Evolutionary conservation across 2,888 invertebrate species (phyloP), one percentile per base, ranked within the genome.

Genomic region (Eucera pruinosa): DNA sequence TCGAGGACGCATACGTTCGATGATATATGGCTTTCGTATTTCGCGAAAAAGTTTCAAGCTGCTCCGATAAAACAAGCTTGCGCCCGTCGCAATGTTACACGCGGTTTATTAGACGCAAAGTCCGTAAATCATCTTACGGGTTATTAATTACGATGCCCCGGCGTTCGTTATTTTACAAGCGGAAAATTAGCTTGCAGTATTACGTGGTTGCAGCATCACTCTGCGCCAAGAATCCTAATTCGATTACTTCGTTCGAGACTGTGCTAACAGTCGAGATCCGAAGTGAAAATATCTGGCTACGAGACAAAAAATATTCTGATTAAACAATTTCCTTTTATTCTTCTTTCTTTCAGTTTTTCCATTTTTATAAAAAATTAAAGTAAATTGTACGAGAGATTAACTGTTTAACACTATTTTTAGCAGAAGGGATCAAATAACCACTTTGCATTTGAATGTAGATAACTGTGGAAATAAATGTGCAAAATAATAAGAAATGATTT

Each of bases 111-210:
- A 72, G 72, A 72, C 68, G 23, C 58, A 45, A 65, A 79, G 72
- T 79, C 33, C 72, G 79, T 79, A 78, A 67, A 79, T 79, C 79
- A 79, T 78, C 72, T 78, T 78, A 79, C 61, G 79, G 78, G 68
- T 68, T 79, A 79, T 79, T 79, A 79, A 79, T 73, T 79, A 78
- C 68, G 79, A 79, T 79, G 65, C 68, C n/a, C n/a, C 58, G 41
- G 54, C 50, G 39, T 66, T 58, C 64, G 68, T 68, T 79, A 68
- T 67, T 68, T 78, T 70, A 66, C 73, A 65, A 66, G 66, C 69
- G 76, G 80, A 74, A 80, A 80, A 79, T 80, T 79, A 79, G 65
- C 71, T 61, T 43, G 70, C 57, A 27, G 60, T 75, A 69, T 75
- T 75, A 69, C 71, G 62, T 36, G 68, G 67, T 54, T 47, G 55